Base-by-base conservation (phyloP, 1,140 invertebrate genomes). In the Pseudomyrmex gracilis region DNA sequence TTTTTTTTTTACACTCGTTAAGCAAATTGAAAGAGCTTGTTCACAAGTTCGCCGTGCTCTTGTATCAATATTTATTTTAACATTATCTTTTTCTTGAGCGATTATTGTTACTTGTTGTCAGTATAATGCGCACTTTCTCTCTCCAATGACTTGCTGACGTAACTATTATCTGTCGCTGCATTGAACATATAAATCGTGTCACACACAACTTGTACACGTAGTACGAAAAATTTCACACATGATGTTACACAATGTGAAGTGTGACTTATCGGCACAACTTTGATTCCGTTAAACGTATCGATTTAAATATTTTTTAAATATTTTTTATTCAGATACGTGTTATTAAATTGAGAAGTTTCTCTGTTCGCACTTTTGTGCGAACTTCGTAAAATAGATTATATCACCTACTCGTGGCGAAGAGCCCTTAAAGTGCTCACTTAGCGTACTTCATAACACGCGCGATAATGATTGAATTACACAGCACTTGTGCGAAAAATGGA, bases 351-450 rank as follows among this genome's bases (percentile, higher is more conserved):
- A 34, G 34, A 34, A 5, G 7, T 34, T 7, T 34, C 34, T 78
- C 47, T 71, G 47, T 78, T 55, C 34, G 17, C 63, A n/a, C 74
- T 4, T 55, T 15, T 20, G 53, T 47, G 43, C 34, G 17, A 22
- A 9, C 24, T 67, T 22, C 45, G 8, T 10, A 47, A 47, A 78
- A 47, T 47, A n/a, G 20, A 55, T 34, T 78, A 78, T 57, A 70
- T 78, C 53, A 49, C 66, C 43, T 34, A 70, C 64, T 70, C 70
- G 64, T 34, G 34, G 34, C 63, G 64, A 53, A 24, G 76, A 49
- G 43, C 51, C 53, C 22, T 80, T 47, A 80, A 80, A 70, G 70
- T 80, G 66, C 53, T 60, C 76, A 58, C 70, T 80, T 70, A 80
- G 8, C 53, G 76, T 22, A 70, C 66, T 71, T 58, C 22, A 71